Conservation (phyloP, 2,888 invertebrate genomes). For the Machimus atricapillus region DNA sequence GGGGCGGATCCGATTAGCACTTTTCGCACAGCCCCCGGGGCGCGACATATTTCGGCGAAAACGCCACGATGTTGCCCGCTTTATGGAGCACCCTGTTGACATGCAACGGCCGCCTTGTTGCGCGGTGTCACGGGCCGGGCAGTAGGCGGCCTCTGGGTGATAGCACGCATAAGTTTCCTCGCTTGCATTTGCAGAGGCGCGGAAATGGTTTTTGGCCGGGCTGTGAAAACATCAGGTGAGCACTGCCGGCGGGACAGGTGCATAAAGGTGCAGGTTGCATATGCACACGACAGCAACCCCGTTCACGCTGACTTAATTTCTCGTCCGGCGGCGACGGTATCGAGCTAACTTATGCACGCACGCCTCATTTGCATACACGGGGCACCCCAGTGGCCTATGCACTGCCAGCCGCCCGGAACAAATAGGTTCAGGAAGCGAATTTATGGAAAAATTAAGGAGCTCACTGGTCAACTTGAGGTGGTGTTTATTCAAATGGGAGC, state of each 20-base stretch:
- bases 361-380: not conserved
- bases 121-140: not conserved
- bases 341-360: not conserved
- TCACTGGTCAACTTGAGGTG: not conserved
- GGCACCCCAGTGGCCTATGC: not conserved
- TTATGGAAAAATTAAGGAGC: conserved; percentile 17
- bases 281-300: not conserved
- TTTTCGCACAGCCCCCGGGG: not conserved
- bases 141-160: not conserved
- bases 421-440: conserved; percentile 29
- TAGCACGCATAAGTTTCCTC: not conserved
- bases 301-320: conserved; percentile 6
- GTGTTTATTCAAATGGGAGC: conserved; percentile 4
- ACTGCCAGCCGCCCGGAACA: not conserved
- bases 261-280: not conserved
- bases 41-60: not conserved
- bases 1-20: not conserved
- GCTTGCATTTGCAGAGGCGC: not conserved
- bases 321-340: not conserved
- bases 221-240: not conserved
- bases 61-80: not conserved
- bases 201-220: not conserved
- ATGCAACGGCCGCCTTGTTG: not conserved
- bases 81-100: not conserved
- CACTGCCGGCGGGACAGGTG: not conserved